Percentiles rank a stretch among this genome's conserved stretches.
These are phyloP conservation scores for Tauraco hartlaubi DNA, from an alignment of 2,797 vertebrate genomes.

Conservation along the genomic window DNA sequence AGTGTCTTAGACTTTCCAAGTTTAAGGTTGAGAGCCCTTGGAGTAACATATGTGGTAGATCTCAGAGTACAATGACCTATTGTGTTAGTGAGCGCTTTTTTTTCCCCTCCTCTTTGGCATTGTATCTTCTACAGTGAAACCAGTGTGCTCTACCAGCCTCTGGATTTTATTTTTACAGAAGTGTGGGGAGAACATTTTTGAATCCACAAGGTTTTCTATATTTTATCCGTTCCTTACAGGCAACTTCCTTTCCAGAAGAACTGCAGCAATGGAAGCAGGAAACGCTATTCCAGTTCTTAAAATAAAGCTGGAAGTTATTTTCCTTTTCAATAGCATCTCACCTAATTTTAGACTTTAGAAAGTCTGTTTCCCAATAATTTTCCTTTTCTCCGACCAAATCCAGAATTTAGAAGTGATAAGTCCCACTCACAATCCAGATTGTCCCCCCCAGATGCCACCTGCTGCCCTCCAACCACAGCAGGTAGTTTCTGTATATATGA, in stretches of 20 bases:
- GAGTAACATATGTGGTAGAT: slow-evolving; percentile 80
- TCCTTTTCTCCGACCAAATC: neutral
- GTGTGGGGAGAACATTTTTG: neutral
- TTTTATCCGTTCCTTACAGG: slow-evolving; percentile 36
- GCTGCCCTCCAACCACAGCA: neutral
- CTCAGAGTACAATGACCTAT: slow-evolving; percentile 69
- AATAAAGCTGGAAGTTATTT: slow-evolving; percentile 57
- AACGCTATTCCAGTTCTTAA: slow-evolving; percentile 40
- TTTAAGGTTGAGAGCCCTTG: slow-evolving; percentile 67
- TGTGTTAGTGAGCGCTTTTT: slow-evolving; percentile 50
- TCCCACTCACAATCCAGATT: neutral
- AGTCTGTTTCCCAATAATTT: neutral
- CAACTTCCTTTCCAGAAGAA: slow-evolving; percentile 52
- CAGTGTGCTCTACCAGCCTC: slow-evolving; percentile 38
- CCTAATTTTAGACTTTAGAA: slow-evolving; percentile 44
- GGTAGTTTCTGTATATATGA: neutral
- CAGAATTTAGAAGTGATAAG: neutral
- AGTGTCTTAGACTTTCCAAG: slow-evolving; percentile 66
- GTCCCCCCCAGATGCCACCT: neutral
- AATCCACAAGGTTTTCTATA: slow-evolving; percentile 39
- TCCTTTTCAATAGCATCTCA: slow-evolving; percentile 19
- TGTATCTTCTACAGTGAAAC: slow-evolving; percentile 51
- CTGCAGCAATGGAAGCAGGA: slow-evolving; percentile 41
- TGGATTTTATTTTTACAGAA: slow-evolving; percentile 50
- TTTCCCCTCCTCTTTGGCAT: slow-evolving; percentile 21